These are phyloP conservation scores for Rutpela maculata DNA, from an alignment of 2,888 invertebrate genomes.

Conservation along the genomic window DNA sequence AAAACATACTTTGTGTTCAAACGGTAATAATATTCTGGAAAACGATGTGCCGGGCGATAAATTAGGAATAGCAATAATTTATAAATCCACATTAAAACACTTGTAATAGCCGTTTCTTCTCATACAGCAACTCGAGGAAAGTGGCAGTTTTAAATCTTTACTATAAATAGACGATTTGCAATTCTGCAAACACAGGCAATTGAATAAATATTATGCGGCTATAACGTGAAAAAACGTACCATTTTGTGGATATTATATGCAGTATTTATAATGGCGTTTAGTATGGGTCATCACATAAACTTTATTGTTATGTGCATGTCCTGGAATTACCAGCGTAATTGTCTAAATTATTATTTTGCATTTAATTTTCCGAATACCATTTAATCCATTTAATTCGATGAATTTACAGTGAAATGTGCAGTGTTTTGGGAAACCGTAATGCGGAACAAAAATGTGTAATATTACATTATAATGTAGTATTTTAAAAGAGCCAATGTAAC, in stretches of 20 bases:
- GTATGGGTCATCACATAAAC: constrained; percentile 8
- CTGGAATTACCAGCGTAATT: constrained; percentile 14
- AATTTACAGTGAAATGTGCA: constrained; percentile 14
- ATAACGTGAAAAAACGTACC: not conserved
- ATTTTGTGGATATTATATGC: constrained; percentile 4
- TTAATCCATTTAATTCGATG: constrained; percentile 23
- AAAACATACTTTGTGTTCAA: constrained; percentile 14
- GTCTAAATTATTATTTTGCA: constrained; percentile 25
- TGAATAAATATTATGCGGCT: constrained; percentile 5
- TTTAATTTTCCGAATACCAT: constrained; percentile 17
- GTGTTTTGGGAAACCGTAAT: constrained; percentile 9
- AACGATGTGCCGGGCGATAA: constrained; percentile 14
- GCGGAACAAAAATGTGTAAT: constrained; percentile 19
- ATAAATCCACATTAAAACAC: constrained; percentile 24
- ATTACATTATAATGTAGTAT: constrained; percentile 14
- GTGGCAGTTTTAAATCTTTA: not conserved
- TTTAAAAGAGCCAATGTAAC: constrained; percentile 8
- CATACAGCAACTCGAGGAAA: not conserved
- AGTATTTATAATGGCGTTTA: constrained; percentile 10
- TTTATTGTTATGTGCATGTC: constrained; percentile 27
- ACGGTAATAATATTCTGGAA: constrained; percentile 12
- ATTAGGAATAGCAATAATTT: constrained; percentile 11
- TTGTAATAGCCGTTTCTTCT: not conserved
- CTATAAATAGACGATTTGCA: constrained; percentile 9
- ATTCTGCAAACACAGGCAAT: constrained; percentile 19